These are phyloP conservation scores for Recurvirostra avosetta DNA, from an alignment of 2,113 vertebrate genomes.

Conservation along the genomic window DNA sequence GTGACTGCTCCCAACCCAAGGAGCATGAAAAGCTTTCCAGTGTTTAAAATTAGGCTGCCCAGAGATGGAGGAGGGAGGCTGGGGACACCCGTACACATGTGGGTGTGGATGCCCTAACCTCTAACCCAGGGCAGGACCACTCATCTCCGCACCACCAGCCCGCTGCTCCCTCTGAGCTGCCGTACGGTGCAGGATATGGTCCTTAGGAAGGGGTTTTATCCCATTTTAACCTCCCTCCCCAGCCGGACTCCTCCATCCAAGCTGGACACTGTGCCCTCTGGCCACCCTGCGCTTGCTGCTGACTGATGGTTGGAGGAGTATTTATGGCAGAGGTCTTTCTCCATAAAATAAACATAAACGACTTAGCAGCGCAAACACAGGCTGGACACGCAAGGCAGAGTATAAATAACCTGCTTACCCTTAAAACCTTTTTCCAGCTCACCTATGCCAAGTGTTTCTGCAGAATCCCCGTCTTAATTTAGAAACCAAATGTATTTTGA, in stretches of 20 bases:
- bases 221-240: not conserved
- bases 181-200: rapidly evolving
- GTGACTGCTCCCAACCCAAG: not conserved
- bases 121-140: not conserved
- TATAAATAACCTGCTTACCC: constrained; percentile 61
- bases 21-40: not conserved
- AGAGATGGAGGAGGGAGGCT: not conserved
- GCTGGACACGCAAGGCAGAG: not conserved
- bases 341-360: constrained; percentile 31
- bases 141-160: not conserved
- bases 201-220: not conserved
- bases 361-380: constrained; percentile 10
- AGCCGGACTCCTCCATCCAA: not conserved
- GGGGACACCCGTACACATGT: rapidly evolving
- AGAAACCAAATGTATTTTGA: constrained; percentile 48
- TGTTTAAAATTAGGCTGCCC: not conserved
- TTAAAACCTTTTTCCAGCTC: constrained; percentile 60
- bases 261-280: not conserved
- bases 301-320: not conserved
- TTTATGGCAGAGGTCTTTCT: constrained; percentile 6
- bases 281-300: not conserved
- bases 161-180: not conserved
- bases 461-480: constrained; percentile 29
- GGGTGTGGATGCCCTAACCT: not conserved
- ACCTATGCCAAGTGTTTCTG: constrained; percentile 56